Base-by-base conservation (phyloP, 2,888 invertebrate species). In the Philonicus albiceps region DNA sequence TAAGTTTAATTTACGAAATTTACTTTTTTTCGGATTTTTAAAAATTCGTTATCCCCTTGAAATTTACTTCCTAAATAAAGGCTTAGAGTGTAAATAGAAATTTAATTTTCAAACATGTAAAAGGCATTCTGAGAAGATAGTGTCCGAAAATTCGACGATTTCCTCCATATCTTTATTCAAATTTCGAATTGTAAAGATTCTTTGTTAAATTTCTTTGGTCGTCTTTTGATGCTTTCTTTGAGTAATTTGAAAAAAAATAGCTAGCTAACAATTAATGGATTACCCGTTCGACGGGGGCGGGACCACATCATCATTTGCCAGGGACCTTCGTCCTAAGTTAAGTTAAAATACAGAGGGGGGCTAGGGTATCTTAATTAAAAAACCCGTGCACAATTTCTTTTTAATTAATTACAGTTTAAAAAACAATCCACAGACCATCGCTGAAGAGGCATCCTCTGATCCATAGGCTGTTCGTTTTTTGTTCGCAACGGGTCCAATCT, bases 321-420 rank as follows among this genome's bases (percentile, higher is more conserved):
- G 11, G 22, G n/a, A 78, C 22, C 16, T 13, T 43, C 19, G 37
- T 16, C 34, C 81, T 55, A 81, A 81, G 53, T 55, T 55, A 81
- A 31, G 22, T 55, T 81, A 19, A 55, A 81, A 73, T n/a, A 37
- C 40, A n/a, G 72, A 22, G 16, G 37, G 37, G 37, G 40, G 30
- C 13, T 3, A 13, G 40, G 16, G 13, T 13, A 73, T 27, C 84
- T 84, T 84, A 84, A 84, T 84, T 84, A 84, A 84, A 84, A 84
- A 73, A 64, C 73, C 84, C 37, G 40, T 73, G 73, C 37, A 84
- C 84, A 84, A 84, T 84, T 84, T 84, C 73, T 84, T 84, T 84
- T 84, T 84, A 84, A 84, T 84, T 84, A 84, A 84, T 84, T 84
- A 84, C 84, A 84, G n/a, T 84, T 84, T 84, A 73, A 40, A 34